These are phyloP conservation scores for Perdita meconis DNA, from an alignment of 2,888 invertebrate species.

Conservation along the genomic window DNA sequence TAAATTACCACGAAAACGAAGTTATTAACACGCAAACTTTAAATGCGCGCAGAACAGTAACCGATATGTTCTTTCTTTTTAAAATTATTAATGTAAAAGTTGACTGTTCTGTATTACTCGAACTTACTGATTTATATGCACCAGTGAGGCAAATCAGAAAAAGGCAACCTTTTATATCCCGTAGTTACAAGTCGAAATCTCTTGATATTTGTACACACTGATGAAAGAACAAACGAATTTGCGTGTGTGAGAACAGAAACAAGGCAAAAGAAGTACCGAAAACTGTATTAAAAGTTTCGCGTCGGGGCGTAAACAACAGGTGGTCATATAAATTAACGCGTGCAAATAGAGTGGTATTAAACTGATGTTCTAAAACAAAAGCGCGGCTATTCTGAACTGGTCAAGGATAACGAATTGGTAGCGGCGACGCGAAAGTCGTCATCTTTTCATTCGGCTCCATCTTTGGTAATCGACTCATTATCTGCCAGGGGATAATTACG, in stretches of 20 bases:
- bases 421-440: constrained; percentile 52
- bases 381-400: neutral
- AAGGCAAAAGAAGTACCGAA: neutral
- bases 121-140: too few species aligned
- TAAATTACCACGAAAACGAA: too few species aligned
- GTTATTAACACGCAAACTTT: too few species aligned
- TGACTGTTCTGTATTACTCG: too few species aligned
- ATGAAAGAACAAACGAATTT: neutral
- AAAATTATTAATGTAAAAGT: too few species aligned
- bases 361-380: constrained; percentile 32
- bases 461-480: constrained; percentile 77
- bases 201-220: too few species aligned
- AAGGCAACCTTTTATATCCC: too few species aligned
- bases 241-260: neutral
- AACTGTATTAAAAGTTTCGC: neutral
- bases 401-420: constrained; percentile 60
- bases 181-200: too few species aligned
- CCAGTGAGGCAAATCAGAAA: too few species aligned
- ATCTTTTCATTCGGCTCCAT: constrained; percentile 43
- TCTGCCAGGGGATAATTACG: constrained; percentile 75
- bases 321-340: constrained; percentile 16
- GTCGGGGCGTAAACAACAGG: constrained; percentile 3
- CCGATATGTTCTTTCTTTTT: too few species aligned
- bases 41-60: too few species aligned
- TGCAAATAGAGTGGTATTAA: constrained; percentile 32